These are phyloP conservation scores for Euphonia xanthogaster DNA, from an alignment of 2,797 vertebrate species.

Conservation along the genomic window DNA sequence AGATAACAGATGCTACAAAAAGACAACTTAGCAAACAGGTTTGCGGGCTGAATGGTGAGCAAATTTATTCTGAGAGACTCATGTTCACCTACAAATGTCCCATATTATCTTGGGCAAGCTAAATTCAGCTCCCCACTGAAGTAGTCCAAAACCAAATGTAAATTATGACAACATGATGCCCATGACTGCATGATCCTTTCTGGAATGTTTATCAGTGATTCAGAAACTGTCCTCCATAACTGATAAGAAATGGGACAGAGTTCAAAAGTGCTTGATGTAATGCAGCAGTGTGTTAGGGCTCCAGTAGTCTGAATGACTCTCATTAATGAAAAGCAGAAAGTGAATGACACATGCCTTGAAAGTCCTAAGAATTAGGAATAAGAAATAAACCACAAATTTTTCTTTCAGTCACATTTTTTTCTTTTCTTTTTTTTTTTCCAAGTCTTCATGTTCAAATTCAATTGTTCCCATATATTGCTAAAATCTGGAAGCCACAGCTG, in stretches of 20 bases:
- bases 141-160: background rate
- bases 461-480: background rate
- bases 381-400: background rate
- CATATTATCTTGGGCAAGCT: background rate
- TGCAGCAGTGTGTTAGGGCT: background rate
- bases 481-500: background rate
- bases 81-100: background rate
- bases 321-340: background rate
- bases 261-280: background rate
- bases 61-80: background rate
- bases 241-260: background rate
- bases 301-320: background rate
- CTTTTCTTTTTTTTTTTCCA: too few relatives aligned
- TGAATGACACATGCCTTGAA: background rate
- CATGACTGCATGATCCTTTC: background rate
- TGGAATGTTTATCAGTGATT: fast-evolving
- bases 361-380: background rate
- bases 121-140: background rate
- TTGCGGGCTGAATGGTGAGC: background rate
- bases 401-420: background rate
- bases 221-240: background rate
- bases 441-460: background rate
- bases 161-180: background rate
- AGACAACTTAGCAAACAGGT: background rate
- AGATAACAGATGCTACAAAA: background rate